Base-by-base conservation (phyloP, 2,797 vertebrate species). In the Sphenodon punctatus region DNA sequence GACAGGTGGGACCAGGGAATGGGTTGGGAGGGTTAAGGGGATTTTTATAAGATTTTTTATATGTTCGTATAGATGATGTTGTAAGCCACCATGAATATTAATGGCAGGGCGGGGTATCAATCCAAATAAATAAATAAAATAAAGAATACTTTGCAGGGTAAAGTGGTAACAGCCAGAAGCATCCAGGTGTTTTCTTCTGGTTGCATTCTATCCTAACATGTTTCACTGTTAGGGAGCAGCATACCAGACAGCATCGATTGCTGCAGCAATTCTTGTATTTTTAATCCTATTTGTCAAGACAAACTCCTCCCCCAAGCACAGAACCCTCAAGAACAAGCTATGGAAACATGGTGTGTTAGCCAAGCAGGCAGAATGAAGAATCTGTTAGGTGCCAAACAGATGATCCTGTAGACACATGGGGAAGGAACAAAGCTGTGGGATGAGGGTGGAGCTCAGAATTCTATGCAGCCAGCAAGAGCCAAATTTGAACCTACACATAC, bases 271-370 rank as follows among this genome's bases (percentile, higher is more conserved):
- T 69, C 53, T 67, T 58, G 49, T 66, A 25, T 30, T 45, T 19
- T 41, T 43, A 22, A 10, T 12, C 16, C 42, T 27, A 25, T 19
- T 38, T 17, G 23, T 41, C 55, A 60, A 38, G 34, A 51, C 46
- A 43, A 39, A 75, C 71, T 4, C 67, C 68, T 70, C 8, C n/a
- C 67, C 56, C 48, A 43, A 69, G 14, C 14, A 4, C 17, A 38
- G 38, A 25, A 22, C 9, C 1, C 0, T 17, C 38, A 56, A 70
- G 20, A 32, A 4, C 4, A 0, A 1, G 0, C 15, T 32, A 56
- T 27, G 41, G 45, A 1, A 4, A 36, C 0, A 0, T 43, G 56
- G 17, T 60, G 41, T 48, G 30, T 51, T 5, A 1, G 17, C 0
- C 0, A 53, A 1, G 11, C n/a, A 39, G 61, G 19, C 30, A 25